Percentiles rank a stretch among this genome's conserved stretches.
Conservation (phyloP, 2,888 invertebrate species). For the Priocnemis perturbator region DNA sequence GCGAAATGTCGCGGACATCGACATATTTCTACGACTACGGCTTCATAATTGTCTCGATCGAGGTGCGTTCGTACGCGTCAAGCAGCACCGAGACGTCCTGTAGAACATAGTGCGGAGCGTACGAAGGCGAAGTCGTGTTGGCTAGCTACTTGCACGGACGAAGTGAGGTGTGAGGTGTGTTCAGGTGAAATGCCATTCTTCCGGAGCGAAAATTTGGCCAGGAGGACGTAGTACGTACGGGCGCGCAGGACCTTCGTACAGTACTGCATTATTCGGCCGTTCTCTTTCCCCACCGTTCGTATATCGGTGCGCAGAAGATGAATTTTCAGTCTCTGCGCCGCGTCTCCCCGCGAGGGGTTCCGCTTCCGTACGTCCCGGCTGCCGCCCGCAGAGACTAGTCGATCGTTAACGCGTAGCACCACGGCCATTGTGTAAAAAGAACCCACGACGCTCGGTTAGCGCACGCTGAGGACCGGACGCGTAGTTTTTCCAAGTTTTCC, state of each 20-base stretch:
- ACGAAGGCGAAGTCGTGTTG: too few relatives aligned
- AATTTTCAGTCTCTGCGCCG: slow-evolving; percentile 64
- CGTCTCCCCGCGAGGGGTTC: slow-evolving; percentile 65
- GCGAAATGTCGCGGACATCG: too few relatives aligned
- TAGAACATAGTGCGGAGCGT: too few relatives aligned
- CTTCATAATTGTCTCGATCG: too few relatives aligned
- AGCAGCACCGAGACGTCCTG: too few relatives aligned
- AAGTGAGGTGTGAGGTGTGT: too few relatives aligned
- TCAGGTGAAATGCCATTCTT: too few relatives aligned
- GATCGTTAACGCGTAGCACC: slow-evolving; percentile 70
- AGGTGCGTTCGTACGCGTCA: too few relatives aligned
- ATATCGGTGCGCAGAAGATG: slow-evolving; percentile 59
- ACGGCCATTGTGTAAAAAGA: slow-evolving; percentile 73
- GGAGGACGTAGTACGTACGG: not conserved
- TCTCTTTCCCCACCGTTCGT: slow-evolving; percentile 48
- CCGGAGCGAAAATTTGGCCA: too few relatives aligned
- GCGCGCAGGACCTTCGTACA: slow-evolving; percentile 30
- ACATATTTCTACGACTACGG: too few relatives aligned
- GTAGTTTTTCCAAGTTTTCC: slow-evolving; percentile 72
- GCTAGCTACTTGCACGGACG: too few relatives aligned
- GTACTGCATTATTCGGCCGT: slow-evolving; percentile 42
- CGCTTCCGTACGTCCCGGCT: slow-evolving; percentile 64
- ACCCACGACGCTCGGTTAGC: slow-evolving; percentile 69
- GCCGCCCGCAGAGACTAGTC: slow-evolving; percentile 60
- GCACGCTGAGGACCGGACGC: slow-evolving; percentile 69